Base-by-base conservation (phyloP, 1,140 invertebrate genomes). In the Drosophila malerkotliana region DNA sequence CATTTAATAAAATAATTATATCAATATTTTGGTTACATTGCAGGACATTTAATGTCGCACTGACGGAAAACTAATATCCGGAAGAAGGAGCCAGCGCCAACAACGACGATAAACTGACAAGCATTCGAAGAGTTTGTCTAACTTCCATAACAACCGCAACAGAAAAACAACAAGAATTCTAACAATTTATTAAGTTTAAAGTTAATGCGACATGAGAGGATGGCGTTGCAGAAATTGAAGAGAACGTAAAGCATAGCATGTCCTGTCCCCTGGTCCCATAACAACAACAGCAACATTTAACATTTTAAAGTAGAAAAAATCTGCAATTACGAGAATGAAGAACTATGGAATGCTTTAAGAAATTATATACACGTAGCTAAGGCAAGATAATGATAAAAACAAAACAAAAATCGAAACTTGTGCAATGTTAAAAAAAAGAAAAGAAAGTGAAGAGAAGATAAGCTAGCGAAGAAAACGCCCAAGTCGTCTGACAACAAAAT, bases 41-140 rank as follows among this genome's bases (percentile, higher is more conserved):
- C 48, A 91, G 90, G 90, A 90, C 80, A 91, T 91, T 91, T 91
- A 91, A 91, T 91, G 90, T 91, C 76, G 64, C 21, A 45, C 52
- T 41, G 55, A 39, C 14, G 34, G 34, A 28, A 18, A 28, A 32
- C 21, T 39, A 53, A 45, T 10, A 54, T 37, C 56, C 9, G 55
- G 41, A 48, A 77, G 49, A 77, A 75, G 66, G 52, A 69, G 21
- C 21, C 18, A 18, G 1, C 18, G 63, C 51, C 73, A 72, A 89
- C 84, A 89, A 89, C 84, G 85, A 88, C 88, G 58, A 85, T 75
- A 74, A 72, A 81, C 63, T 57, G 66, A 69, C 66, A 75, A 72
- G 52, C 69, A 68, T 67, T 51, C 47, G 68, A 30, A 82, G 48
- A 14, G 72, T 82, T 80, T 87, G 82, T 85, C 82, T 32, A 66